These are phyloP conservation scores for Eulemur mongoz DNA, from an alignment of 2,797 vertebrate genomes.

Conservation along the genomic window DNA sequence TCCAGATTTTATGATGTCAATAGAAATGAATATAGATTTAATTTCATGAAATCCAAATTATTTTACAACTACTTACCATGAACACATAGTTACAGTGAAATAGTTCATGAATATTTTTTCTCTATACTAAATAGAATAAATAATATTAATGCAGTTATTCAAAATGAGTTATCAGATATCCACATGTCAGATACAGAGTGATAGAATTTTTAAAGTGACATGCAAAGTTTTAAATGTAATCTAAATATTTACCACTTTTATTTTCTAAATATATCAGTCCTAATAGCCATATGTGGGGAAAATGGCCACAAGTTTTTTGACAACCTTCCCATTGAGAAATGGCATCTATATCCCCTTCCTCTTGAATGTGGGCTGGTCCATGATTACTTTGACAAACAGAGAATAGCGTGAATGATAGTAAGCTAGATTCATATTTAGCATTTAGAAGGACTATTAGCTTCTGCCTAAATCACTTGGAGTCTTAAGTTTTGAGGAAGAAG, in stretches of 20 bases:
- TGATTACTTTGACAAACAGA: not conserved
- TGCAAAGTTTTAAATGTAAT: not conserved
- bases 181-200: not conserved
- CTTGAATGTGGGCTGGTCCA: not conserved
- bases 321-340: not conserved
- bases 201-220: not conserved
- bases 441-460: not conserved
- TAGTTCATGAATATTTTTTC: not conserved
- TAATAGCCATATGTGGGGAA: not conserved
- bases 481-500: not conserved
- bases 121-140: not conserved
- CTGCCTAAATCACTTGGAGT: not conserved
- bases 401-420: not conserved
- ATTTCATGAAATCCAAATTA: not conserved
- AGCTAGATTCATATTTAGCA: not conserved
- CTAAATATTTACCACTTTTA: not conserved
- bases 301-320: not conserved
- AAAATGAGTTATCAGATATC: not conserved
- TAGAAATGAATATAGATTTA: not conserved
- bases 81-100: not conserved
- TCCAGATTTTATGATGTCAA: not conserved
- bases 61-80: not conserved
- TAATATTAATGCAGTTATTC: not conserved
- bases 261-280: not conserved
- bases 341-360: fast-evolving